These are phyloP conservation scores for Volucella inanis DNA, from an alignment of 2,888 invertebrate species.

Conservation along the genomic window DNA sequence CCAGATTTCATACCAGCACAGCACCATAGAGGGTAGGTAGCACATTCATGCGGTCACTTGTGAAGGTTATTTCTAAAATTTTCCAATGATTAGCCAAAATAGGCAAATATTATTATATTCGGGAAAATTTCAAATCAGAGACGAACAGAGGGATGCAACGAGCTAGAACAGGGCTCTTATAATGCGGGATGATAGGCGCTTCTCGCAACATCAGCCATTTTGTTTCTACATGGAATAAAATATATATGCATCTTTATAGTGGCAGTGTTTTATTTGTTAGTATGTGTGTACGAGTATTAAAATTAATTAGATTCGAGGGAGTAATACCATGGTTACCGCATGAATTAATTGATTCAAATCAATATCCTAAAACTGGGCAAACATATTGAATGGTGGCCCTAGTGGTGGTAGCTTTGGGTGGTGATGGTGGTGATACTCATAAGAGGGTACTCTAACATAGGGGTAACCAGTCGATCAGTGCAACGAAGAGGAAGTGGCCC, in stretches of 20 bases:
- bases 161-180: slow-evolving; percentile 77
- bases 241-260: slow-evolving; percentile 28
- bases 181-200: slow-evolving; percentile 76
- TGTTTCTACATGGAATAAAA: slow-evolving; percentile 75
- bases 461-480: slow-evolving; percentile 31
- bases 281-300: slow-evolving; percentile 80
- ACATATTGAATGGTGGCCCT: slow-evolving; percentile 77
- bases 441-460: slow-evolving; percentile 28
- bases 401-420: slow-evolving; percentile 4
- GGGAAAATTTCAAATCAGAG: slow-evolving; percentile 37
- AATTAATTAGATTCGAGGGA: slow-evolving; percentile 84
- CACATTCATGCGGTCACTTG: slow-evolving; percentile 69
- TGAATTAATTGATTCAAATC: slow-evolving; percentile 84
- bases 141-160: neutral
- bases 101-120: slow-evolving; percentile 75
- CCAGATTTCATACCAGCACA: too few relatives aligned
- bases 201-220: slow-evolving; percentile 58
- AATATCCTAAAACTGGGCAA: slow-evolving; percentile 81
- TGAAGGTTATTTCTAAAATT: slow-evolving; percentile 75
- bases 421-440: too few relatives aligned
- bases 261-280: slow-evolving; percentile 4
- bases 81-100: slow-evolving; percentile 76
- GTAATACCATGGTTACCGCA: slow-evolving; percentile 82
- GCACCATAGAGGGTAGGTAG: slow-evolving; percentile 32
- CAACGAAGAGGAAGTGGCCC: slow-evolving; percentile 43